phyloP scores from a whole-genome alignment of 1,140 invertebrate species.

The Scylla paramamosain region DNA sequence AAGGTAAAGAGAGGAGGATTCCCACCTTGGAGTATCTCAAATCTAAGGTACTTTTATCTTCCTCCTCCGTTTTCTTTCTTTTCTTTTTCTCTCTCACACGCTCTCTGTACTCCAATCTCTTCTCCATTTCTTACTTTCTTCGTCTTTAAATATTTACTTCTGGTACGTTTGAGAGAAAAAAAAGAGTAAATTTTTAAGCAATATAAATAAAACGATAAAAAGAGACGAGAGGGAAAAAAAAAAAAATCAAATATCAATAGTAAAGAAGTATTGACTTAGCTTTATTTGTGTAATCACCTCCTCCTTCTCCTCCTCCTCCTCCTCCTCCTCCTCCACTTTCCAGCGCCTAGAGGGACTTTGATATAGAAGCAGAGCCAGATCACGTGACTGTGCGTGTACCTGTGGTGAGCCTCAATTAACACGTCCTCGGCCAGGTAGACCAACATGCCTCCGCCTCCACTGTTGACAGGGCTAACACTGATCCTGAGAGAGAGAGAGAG shows the following conservation, averaged over 20 bases:
- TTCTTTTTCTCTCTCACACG: not conserved
- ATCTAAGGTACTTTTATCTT: not conserved
- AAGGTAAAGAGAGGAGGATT: not conserved
- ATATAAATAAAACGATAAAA: not conserved
- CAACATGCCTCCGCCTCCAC: not conserved
- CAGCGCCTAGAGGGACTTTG: not conserved
- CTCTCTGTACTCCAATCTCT: not conserved
- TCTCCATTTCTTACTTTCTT: no score
- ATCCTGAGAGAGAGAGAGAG: conserved; percentile 42
- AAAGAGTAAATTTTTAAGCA: no score
- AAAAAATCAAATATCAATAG: conserved; percentile 14
- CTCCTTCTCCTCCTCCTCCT: not conserved
- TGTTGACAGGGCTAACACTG: not conserved
- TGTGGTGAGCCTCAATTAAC: not conserved
- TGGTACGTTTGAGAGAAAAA: no score
- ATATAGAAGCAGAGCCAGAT: not conserved
- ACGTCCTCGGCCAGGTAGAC: not conserved
- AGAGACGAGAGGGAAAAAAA: not conserved
- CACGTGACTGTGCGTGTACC: not conserved
- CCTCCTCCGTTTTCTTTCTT: not conserved
- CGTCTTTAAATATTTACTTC: no score
- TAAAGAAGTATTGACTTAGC: not conserved
- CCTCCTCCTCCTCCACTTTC: not conserved
- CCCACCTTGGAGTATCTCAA: not conserved
- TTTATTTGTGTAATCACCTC: not conserved